Evolutionary conservation across 2,888 invertebrate genomes (phyloP).

Genomic region (Acleris cristana): DNA sequence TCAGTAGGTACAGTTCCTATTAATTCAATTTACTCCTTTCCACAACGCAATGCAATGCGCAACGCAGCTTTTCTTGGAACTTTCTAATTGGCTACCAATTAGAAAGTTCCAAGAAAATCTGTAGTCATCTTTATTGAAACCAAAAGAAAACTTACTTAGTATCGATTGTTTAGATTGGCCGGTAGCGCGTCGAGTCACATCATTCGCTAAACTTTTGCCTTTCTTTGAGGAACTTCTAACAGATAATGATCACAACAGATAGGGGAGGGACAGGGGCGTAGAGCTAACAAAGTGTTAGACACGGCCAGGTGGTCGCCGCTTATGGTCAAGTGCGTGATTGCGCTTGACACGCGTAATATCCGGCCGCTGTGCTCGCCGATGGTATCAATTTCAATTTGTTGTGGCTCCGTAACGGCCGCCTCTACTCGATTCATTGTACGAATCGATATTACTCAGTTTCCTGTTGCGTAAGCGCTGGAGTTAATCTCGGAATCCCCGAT

Average conservation of each 20-base stretch:
- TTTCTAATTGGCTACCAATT: slow-evolving; percentile 3
- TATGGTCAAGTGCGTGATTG: slow-evolving; percentile 74
- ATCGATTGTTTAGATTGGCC: slow-evolving; percentile 28
- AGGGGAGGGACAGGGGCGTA: slow-evolving; percentile 39
- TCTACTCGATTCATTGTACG: slow-evolving; percentile 74
- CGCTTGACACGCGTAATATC: slow-evolving; percentile 82
- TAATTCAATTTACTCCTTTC: no score
- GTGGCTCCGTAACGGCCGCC: slow-evolving; percentile 75
- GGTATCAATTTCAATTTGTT: slow-evolving; percentile 84
- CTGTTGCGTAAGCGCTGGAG: slow-evolving; percentile 74
- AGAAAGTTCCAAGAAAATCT: slow-evolving; percentile 4
- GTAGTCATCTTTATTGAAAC: slow-evolving; percentile 4
- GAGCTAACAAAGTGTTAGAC: slow-evolving; percentile 59
- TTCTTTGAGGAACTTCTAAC: slow-evolving; percentile 38
- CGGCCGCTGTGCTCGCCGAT: slow-evolving; percentile 77
- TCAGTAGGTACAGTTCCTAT: no score
- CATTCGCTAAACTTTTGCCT: slow-evolving; percentile 25
- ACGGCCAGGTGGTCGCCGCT: slow-evolving; percentile 44
- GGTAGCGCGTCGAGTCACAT: slow-evolving; percentile 30
- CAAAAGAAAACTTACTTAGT: slow-evolving; percentile 11
- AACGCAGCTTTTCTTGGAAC: no score
- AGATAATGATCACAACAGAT: slow-evolving; percentile 40
- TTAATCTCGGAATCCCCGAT: slow-evolving; percentile 73
- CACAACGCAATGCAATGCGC: background rate
- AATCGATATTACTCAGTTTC: slow-evolving; percentile 80